Percentiles rank a stretch among this genome's conserved stretches.
Evolutionary conservation across 2,113 vertebrate species (phyloP).

Genomic region (Tragelaphus scriptus): DNA sequence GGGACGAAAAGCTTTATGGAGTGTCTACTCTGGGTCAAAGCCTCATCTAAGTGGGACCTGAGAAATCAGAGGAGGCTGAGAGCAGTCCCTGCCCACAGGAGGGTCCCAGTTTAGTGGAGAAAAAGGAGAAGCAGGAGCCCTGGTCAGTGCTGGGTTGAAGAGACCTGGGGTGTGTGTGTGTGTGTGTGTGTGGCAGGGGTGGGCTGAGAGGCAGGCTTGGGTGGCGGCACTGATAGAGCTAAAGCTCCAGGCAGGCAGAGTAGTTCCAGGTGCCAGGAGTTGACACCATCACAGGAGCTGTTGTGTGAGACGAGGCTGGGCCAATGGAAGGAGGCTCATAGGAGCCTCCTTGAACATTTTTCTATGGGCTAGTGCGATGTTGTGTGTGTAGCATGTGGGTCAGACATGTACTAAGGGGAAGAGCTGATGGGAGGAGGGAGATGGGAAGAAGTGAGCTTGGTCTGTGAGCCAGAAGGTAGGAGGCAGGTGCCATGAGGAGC

Average conservation of each 20-base stretch:
- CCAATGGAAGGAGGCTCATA: rapidly evolving
- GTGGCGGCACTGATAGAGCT: rapidly evolving
- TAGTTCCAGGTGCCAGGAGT: rapidly evolving
- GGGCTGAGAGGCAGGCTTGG: rapidly evolving
- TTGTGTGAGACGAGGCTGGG: rapidly evolving
- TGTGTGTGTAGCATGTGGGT: rapidly evolving
- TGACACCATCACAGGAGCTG: rapidly evolving
- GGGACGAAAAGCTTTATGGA: background rate
- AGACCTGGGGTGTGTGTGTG: background rate
- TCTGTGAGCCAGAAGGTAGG: rapidly evolving
- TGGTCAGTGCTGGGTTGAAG: background rate
- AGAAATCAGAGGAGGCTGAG: too few relatives aligned
- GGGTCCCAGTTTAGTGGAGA: background rate
- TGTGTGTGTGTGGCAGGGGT: background rate
- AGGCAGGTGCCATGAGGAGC: rapidly evolving
- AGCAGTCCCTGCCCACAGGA: background rate
- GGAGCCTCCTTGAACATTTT: rapidly evolving
- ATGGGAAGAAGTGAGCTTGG: background rate
- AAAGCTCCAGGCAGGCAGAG: too few relatives aligned
- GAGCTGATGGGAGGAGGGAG: rapidly evolving
- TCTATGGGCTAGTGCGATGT: rapidly evolving
- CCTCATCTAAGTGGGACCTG: rapidly evolving
- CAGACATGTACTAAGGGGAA: rapidly evolving
- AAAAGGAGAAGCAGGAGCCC: background rate
- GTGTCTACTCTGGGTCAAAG: background rate